Percentiles rank a stretch among this genome's conserved stretches.
phyloP scores from a whole-genome alignment of 2,797 vertebrate species.

The Oreochromis mossambicus region DNA sequence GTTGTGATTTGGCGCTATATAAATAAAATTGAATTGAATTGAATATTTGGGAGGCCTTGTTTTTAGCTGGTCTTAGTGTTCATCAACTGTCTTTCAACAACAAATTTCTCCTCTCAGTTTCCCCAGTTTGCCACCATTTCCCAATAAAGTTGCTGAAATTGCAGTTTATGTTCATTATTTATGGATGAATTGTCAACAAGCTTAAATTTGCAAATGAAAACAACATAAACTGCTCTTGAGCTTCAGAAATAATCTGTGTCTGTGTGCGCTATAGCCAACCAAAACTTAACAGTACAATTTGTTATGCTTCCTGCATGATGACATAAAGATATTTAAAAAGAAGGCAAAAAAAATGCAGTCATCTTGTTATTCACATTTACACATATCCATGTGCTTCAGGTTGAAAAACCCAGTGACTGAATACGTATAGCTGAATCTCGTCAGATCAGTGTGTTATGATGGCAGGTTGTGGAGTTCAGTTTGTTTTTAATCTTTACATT shows the following conservation, averaged over 20 bases:
- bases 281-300: not conserved
- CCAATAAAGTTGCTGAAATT: not conserved
- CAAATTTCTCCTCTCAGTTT: not conserved
- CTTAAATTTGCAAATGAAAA: not conserved
- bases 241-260: not conserved
- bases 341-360: fast-evolving
- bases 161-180: not conserved
- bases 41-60: not conserved
- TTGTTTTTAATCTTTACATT: not conserved
- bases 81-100: not conserved
- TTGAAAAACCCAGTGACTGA: not conserved
- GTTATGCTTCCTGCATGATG: not conserved
- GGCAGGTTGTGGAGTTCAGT: not conserved
- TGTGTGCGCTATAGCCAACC: not conserved
- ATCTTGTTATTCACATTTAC: not conserved
- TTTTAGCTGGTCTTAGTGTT: not conserved
- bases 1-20: too few relatives aligned
- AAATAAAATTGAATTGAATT: too few relatives aligned
- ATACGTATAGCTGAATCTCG: not conserved
- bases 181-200: not conserved
- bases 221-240: not conserved
- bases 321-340: not conserved
- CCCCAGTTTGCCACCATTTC: not conserved
- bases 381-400: not conserved
- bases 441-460: not conserved